Percentiles rank a stretch among this genome's conserved stretches.
These are phyloP conservation scores for Ceratina australensis DNA, from an alignment of 1,140 invertebrate species.

Conservation along the genomic window DNA sequence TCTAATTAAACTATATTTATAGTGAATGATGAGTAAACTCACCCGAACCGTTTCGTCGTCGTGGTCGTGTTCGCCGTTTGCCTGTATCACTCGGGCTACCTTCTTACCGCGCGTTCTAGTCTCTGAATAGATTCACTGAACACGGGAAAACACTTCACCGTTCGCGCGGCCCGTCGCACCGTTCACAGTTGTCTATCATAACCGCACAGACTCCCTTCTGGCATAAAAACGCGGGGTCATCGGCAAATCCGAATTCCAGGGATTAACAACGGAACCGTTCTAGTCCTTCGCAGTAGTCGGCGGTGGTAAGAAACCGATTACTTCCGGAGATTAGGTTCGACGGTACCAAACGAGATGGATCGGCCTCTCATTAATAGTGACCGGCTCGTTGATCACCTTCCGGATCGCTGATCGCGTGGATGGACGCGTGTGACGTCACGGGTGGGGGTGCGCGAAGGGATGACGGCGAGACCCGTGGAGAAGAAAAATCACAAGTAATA, in stretches of 20 bases:
- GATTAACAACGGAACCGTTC: neutral
- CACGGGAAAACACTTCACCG: conserved; percentile 63
- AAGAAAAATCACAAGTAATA: conserved; percentile 14
- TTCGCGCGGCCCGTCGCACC: conserved; percentile 55
- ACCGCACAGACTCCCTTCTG: conserved; percentile 44
- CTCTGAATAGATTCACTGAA: conserved; percentile 69
- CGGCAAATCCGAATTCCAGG: neutral
- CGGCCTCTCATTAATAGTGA: conserved; percentile 61
- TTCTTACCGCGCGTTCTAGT: conserved; percentile 67
- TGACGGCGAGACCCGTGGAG: conserved; percentile 22
- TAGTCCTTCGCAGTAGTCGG: neutral
- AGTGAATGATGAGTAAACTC: conserved; percentile 35
- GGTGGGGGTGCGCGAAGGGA: conserved; percentile 51
- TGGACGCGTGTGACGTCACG: conserved; percentile 58
- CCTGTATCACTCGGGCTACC: conserved; percentile 58
- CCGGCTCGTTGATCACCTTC: conserved; percentile 66
- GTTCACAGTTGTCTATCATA: conserved; percentile 57
- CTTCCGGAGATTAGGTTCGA: neutral
- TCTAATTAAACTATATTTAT: neutral
- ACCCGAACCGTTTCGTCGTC: conserved; percentile 58
- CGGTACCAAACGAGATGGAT: conserved; percentile 50
- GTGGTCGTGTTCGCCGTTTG: conserved; percentile 50
- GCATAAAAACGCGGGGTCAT: conserved; percentile 35
- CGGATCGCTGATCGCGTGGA: conserved; percentile 66
- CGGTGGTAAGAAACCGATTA: neutral